phyloP scores from a whole-genome alignment of 2,888 invertebrate genomes.

The Platycnemis pennipes region DNA sequence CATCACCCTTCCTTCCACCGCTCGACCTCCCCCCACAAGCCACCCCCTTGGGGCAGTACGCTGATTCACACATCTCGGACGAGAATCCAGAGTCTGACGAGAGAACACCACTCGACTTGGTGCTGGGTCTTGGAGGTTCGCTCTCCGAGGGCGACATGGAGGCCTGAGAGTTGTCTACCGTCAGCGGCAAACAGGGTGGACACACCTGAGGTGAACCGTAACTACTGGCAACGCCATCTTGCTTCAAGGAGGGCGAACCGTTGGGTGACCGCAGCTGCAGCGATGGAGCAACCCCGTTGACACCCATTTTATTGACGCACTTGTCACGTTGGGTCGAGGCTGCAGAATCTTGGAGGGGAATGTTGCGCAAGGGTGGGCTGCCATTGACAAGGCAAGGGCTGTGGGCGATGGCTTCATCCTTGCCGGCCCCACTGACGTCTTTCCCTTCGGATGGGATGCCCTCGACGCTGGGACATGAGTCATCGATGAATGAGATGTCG shows the following conservation, averaged over 20 bases:
- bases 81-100: conserved; percentile 81
- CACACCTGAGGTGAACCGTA: conserved; percentile 74
- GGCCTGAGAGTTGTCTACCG: conserved; percentile 72
- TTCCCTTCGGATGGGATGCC: background rate
- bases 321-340: background rate
- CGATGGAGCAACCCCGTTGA: background rate
- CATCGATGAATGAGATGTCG: conserved; percentile 54
- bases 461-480: conserved; percentile 46
- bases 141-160: conserved; percentile 72
- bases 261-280: conserved; percentile 70
- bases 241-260: conserved; percentile 77
- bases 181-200: conserved; percentile 69
- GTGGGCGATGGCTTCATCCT: conserved; percentile 16
- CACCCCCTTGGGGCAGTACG: conserved; percentile 69
- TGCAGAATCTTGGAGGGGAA: background rate
- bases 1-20: conserved; percentile 74
- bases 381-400: conserved; percentile 12
- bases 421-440: background rate
- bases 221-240: conserved; percentile 71
- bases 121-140: conserved; percentile 76
- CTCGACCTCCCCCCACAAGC: conserved; percentile 70
- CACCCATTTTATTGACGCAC: background rate
- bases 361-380: background rate
- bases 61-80: conserved; percentile 79
- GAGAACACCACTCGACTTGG: conserved; percentile 78